Percentiles rank a stretch among this genome's conserved stretches.
These are phyloP conservation scores for Prolemur simus DNA, from an alignment of 2,113 vertebrate species.

Conservation along the genomic window DNA sequence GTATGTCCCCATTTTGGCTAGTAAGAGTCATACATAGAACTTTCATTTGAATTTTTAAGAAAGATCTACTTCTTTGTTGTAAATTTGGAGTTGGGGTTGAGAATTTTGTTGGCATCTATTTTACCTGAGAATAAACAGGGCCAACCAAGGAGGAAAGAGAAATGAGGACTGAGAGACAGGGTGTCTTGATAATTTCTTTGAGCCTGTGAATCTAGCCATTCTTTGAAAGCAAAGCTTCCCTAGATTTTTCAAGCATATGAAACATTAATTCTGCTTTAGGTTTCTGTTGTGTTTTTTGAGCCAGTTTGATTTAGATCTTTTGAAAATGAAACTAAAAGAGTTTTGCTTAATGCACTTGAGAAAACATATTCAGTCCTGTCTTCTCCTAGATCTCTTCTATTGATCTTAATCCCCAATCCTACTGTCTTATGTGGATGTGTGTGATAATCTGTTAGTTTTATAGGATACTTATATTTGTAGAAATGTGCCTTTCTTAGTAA, in stretches of 20 bases:
- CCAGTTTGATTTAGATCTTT: neutral
- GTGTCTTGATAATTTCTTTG: no score
- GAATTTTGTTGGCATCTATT: neutral
- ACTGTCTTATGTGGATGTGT: neutral
- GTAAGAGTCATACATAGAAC: neutral
- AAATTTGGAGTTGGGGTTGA: neutral
- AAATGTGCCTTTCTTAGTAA: neutral
- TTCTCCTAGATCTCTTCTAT: neutral
- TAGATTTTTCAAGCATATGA: neutral
- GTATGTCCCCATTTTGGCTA: neutral
- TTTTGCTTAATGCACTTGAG: neutral
- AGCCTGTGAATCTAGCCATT: neutral
- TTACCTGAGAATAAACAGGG: neutral
- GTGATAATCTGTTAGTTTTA: neutral
- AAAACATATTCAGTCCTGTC: neutral
- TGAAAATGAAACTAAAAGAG: neutral
- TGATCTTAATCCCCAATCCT: neutral
- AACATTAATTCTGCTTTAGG: neutral
- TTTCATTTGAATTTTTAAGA: neutral
- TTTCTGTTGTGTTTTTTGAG: neutral
- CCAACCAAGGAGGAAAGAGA: neutral
- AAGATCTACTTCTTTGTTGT: neutral
- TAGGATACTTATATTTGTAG: neutral
- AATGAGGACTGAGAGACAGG: neutral
- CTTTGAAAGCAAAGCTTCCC: neutral